phyloP scores from a whole-genome alignment of 53 echinoderm and acorn worm species.

The Glandiceps talaboti region DNA sequence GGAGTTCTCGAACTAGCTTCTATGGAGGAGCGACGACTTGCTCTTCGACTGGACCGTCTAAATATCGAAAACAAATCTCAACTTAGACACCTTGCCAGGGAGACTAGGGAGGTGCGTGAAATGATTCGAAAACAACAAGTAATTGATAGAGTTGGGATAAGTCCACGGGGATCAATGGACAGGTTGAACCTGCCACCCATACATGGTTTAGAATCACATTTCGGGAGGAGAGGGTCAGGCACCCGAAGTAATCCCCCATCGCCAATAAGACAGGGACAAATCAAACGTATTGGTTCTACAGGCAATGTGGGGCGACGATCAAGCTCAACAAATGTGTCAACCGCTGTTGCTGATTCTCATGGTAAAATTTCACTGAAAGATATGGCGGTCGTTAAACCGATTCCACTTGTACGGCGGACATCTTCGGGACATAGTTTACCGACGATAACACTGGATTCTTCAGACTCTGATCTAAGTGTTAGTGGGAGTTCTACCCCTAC shows the following conservation, averaged over 20 bases:
- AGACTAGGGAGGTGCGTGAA: slow-evolving; percentile 31
- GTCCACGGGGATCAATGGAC: not conserved
- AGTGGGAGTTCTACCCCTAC: not conserved
- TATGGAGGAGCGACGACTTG: slow-evolving; percentile 43
- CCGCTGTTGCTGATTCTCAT: not conserved
- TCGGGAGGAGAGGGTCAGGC: not conserved
- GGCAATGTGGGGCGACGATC: not conserved
- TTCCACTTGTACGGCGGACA: not conserved
- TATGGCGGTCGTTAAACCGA: not conserved
- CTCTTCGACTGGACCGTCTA: slow-evolving; percentile 32
- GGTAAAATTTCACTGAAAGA: not conserved
- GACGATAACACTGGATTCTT: not conserved
- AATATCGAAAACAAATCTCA: slow-evolving; percentile 45
- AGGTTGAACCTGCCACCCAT: not conserved
- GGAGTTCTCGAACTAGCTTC: slow-evolving; percentile 27
- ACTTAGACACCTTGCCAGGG: slow-evolving; percentile 37
- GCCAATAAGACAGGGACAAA: not conserved
- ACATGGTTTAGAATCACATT: not conserved
- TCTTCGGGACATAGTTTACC: not conserved
- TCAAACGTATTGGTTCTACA: not conserved
- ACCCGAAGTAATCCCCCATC: not conserved
- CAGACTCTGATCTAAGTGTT: not conserved
- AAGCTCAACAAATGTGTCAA: not conserved
- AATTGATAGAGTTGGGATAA: slow-evolving; percentile 10
- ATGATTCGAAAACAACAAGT: slow-evolving; percentile 18